Evolutionary conservation across 2,888 invertebrate species (phyloP).

Genomic region (Heterodera filipjevi): DNA sequence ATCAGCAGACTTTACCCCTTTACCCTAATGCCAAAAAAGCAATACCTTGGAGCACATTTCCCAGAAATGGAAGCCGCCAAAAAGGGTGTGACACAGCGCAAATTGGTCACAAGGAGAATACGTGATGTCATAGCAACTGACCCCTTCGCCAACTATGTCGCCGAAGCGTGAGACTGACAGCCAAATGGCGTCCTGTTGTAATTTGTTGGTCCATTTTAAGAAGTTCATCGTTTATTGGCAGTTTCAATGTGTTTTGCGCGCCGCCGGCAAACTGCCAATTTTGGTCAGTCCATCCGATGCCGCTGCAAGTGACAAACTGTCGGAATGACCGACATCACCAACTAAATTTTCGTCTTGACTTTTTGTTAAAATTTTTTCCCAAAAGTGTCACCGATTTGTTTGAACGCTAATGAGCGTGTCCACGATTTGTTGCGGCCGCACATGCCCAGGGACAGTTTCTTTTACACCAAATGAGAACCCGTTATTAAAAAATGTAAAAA

Average conservation of each 20-base stretch:
- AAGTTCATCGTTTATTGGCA: neutral
- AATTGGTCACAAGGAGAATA: conserved; percentile 40
- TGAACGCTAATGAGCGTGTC: conserved; percentile 53
- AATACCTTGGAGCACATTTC: conserved; percentile 25
- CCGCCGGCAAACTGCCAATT: conserved; percentile 44
- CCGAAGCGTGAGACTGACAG: conserved; percentile 47
- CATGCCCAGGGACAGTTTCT: conserved; percentile 45
- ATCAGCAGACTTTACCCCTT: neutral
- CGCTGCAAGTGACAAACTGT: conserved; percentile 38
- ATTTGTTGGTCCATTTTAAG: conserved; percentile 20
- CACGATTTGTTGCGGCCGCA: conserved; percentile 40
- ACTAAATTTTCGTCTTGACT: neutral
- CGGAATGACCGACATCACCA: conserved; percentile 25
- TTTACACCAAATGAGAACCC: neutral
- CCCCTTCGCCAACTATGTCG: conserved; percentile 57
- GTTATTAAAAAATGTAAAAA: no score
- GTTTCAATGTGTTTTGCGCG: conserved; percentile 5
- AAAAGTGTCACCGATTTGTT: neutral
- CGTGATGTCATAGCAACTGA: conserved; percentile 56
- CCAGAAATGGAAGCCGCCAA: conserved; percentile 55
- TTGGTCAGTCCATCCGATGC: conserved; percentile 46
- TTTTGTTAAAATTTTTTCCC: no score
- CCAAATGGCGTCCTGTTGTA: neutral
- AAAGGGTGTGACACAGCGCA: conserved; percentile 50
- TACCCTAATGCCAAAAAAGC: no score